A percentile compares a stretch with the other conserved stretches of the same genome.
Evolutionary conservation across 2,888 invertebrate genomes (phyloP).

Genomic region (Mactromeris polynyma): DNA sequence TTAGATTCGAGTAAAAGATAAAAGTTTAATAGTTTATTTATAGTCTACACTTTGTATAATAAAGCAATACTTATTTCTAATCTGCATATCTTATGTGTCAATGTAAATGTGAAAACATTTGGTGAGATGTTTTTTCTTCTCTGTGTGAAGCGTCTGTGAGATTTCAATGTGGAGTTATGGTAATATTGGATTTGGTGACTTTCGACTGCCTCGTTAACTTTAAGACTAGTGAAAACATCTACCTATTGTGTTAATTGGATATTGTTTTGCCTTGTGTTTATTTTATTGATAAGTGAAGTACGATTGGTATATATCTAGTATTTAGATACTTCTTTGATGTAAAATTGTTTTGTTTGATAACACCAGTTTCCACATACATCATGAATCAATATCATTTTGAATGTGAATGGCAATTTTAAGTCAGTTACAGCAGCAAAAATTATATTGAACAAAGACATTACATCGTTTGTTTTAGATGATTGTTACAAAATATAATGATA

Average conservation of each 20-base stretch:
- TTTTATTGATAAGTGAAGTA: background rate
- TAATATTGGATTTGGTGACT: background rate
- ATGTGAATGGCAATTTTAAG: background rate
- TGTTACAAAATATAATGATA: background rate
- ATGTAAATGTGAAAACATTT: background rate
- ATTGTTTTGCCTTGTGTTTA: background rate
- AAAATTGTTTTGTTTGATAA: background rate
- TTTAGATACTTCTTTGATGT: background rate
- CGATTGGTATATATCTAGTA: background rate
- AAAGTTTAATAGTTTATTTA: background rate
- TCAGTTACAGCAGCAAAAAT: background rate
- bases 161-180: background rate
- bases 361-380: background rate
- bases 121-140: background rate
- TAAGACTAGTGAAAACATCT: background rate
- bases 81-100: background rate
- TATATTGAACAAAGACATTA: background rate
- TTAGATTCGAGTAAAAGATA: constrained; percentile 25
- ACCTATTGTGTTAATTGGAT: background rate
- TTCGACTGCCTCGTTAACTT: background rate
- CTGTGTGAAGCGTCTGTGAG: background rate
- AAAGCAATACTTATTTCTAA: constrained; percentile 15
- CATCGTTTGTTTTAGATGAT: background rate
- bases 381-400: background rate
- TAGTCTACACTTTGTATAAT: constrained; percentile 15